Evolutionary conservation across 2,888 invertebrate genomes (phyloP).

Genomic region (Timema podura): DNA sequence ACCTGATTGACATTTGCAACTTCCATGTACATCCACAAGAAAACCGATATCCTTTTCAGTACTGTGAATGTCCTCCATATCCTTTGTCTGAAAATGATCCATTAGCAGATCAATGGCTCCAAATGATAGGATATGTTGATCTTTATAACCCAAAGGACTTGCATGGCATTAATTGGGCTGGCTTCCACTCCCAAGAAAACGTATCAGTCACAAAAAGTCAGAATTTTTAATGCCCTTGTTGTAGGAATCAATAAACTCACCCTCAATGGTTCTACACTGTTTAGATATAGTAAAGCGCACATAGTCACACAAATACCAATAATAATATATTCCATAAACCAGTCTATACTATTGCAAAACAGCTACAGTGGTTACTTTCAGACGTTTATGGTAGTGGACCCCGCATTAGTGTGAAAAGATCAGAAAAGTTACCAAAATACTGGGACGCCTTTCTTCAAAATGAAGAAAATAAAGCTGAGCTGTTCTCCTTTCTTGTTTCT

Average conservation of each 20-base stretch:
- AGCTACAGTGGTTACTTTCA: constrained; percentile 1
- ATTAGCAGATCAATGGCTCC: constrained; percentile 1
- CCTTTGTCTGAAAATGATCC: background rate
- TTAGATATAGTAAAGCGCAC: constrained; percentile 1
- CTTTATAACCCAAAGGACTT: background rate
- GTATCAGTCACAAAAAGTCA: background rate
- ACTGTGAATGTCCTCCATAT: constrained; percentile 4
- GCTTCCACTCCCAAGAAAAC: background rate
- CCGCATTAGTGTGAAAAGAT: too few relatives aligned
- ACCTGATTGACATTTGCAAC: background rate
- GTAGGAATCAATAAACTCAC: background rate
- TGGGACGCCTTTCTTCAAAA: background rate
- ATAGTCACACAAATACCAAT: background rate
- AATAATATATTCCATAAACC: background rate
- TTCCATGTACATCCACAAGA: background rate
- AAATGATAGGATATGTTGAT: background rate
- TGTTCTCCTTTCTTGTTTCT: background rate
- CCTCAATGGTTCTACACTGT: background rate
- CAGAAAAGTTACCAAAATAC: background rate
- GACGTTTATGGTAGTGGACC: background rate
- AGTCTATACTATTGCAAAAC: background rate
- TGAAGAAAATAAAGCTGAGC: background rate
- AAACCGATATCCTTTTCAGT: background rate
- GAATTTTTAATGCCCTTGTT: background rate
- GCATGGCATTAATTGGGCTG: background rate